Base-by-base conservation (phyloP, 2,113 vertebrate species). In the Falco punctatus region DNA sequence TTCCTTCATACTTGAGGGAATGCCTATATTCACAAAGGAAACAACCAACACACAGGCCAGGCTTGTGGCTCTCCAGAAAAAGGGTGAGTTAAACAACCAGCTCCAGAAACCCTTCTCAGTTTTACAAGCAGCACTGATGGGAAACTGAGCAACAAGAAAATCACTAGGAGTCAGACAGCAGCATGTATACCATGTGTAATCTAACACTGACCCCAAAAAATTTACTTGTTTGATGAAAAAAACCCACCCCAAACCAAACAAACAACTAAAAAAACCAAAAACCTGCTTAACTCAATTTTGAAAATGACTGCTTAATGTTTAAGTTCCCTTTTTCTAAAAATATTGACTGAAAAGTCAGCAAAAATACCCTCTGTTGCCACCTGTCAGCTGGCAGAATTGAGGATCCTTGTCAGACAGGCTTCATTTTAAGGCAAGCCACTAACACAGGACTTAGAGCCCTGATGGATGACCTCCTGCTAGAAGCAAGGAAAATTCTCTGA, bases 401-500 rank as follows among this genome's bases (percentile, higher is more conserved):
- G 88, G 82, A 92, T 88, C 57, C 49, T 32, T 94, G 80, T 96
- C 90, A 88, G 59, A 78, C 55, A 81, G 75, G 71, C 93, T 96
- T 93, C 92, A 78, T 73, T 88, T 83, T 18, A 88, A 81, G 74
- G 79, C 85, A 96, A 92, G 79, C 38, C 73, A 90, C 67, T 83
- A 83, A 88, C 59, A 51, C 28, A 9, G 64, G 82, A 70, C 85
- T 73, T 71, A 58, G 57, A 88, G 69, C 57, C 82, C 59, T 64
- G 72, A 64, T 20, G 80, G 64, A 88, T 89, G 89, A 94, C 82
- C 89, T 90, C 66, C 46, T 86, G 87, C 79, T 52, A 59, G 30
- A 64, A 93, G 82, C 85, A 96, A 46, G 21, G 59, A 83, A 94
- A 94, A 95, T 86, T 92, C 90, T 71, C 92, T 88, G 55, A 81